Percentiles rank a stretch among this genome's conserved stretches.
phyloP scores from a whole-genome alignment of 2,888 invertebrate genomes.

The Acholoe squamosa region DNA sequence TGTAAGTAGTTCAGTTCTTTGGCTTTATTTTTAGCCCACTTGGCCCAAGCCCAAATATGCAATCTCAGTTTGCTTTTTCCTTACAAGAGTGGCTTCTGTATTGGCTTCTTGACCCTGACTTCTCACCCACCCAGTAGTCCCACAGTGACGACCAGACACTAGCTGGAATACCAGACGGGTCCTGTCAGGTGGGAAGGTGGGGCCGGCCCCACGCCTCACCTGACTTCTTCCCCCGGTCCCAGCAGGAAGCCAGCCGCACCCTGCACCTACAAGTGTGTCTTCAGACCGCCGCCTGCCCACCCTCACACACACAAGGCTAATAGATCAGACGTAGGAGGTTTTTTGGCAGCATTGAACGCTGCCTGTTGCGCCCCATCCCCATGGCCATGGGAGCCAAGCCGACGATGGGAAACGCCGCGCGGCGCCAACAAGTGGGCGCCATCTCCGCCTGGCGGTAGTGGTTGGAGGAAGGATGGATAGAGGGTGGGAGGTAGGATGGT shows the following conservation, averaged over 20 bases:
- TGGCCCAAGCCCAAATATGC: too few species aligned
- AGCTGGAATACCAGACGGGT: background rate
- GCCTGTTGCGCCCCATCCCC: background rate
- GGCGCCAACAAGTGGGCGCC: background rate
- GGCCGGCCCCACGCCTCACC: background rate
- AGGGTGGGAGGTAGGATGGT: background rate
- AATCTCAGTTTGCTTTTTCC: too few species aligned
- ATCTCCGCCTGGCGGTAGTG: background rate
- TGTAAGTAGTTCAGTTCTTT: too few species aligned
- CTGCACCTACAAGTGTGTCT: background rate
- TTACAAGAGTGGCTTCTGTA: too few species aligned
- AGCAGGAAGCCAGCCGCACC: background rate
- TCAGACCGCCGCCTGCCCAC: background rate
- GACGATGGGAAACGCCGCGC: background rate
- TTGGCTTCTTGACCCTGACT: too few species aligned
- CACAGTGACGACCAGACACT: background rate
- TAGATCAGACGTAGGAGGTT: background rate
- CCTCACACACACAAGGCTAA: background rate
- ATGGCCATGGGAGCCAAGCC: background rate
- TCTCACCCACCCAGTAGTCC: too few species aligned
- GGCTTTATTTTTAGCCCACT: too few species aligned
- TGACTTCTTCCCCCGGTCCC: conserved; percentile 1
- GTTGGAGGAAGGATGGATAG: background rate
- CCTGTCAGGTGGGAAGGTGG: background rate
- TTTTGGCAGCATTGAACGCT: background rate